Evolutionary conservation across 1,140 invertebrate genomes (phyloP).

Genomic region (Lycorma delicatula): DNA sequence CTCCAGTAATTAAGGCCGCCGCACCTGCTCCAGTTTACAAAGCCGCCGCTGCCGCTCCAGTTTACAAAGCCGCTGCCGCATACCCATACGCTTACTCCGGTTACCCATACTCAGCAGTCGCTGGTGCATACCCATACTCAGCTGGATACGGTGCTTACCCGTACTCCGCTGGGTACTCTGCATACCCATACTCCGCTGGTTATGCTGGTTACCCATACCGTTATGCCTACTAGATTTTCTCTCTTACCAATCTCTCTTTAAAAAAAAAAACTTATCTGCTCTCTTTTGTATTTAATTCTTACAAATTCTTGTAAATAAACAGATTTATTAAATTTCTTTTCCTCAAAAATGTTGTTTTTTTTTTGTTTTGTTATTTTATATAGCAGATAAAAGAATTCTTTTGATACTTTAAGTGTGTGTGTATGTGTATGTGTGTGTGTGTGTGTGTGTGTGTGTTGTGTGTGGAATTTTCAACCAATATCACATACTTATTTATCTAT

Average conservation of each 20-base stretch:
- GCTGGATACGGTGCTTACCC: constrained; percentile 8
- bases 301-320: too few relatives aligned
- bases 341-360: too few relatives aligned
- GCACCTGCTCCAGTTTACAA: constrained; percentile 5
- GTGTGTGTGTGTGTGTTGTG: too few relatives aligned
- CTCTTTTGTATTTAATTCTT: too few relatives aligned
- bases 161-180: constrained; percentile 9
- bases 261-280: not conserved
- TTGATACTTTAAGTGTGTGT: too few relatives aligned
- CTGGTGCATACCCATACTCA: constrained; percentile 14
- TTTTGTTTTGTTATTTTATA: too few relatives aligned
- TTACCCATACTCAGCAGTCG: constrained; percentile 16
- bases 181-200: constrained; percentile 8
- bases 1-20: not conserved
- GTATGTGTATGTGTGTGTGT: too few relatives aligned
- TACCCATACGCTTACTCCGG: constrained; percentile 9
- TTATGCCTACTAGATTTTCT: not conserved
- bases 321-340: too few relatives aligned
- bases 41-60: not conserved
- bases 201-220: not conserved
- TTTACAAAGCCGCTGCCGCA: not conserved
- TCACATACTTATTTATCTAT: too few relatives aligned
- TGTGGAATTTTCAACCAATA: too few relatives aligned
- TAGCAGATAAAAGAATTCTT: too few relatives aligned
- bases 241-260: too few relatives aligned